Conservation (phyloP, 2,113 vertebrate species). For the Ia io region DNA sequence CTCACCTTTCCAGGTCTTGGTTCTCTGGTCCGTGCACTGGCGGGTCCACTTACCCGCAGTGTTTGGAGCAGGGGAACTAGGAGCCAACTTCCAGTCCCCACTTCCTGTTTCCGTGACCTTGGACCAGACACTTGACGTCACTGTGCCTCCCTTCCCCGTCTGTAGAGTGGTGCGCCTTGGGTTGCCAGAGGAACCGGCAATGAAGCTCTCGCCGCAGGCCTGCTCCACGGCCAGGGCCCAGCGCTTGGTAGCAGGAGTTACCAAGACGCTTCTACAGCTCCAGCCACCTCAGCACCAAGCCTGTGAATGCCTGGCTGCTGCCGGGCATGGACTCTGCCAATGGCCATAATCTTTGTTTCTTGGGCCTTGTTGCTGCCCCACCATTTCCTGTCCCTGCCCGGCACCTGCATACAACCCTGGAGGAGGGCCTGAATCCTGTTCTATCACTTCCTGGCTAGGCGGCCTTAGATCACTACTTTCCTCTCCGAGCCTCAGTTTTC, state of each 20-base stretch:
- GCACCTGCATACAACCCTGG: neutral
- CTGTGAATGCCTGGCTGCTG: fast-evolving
- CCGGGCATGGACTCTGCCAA: neutral
- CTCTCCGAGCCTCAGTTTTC: neutral
- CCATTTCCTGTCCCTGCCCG: neutral
- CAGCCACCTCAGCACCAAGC: neutral
- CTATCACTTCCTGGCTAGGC: neutral
- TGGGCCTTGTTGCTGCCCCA: fast-evolving
- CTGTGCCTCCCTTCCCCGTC: neutral
- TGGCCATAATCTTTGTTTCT: neutral
- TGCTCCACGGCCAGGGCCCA: neutral
- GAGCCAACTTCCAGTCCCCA: too few relatives aligned
- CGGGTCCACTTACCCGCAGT: fast-evolving
- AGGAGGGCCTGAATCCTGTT: neutral
- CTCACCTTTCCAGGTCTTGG: too few relatives aligned
- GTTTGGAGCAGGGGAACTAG: neutral
- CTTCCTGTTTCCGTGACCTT: neutral
- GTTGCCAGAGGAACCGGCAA: neutral
- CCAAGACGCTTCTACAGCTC: neutral
- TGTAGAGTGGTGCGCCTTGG: neutral
- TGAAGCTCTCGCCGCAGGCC: neutral
- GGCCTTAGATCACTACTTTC: neutral
- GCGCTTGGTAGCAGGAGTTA: neutral
- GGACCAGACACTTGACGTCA: neutral
- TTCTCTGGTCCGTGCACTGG: neutral